Base-by-base conservation (phyloP, 2,113 vertebrate species). In the Prionailurus viverrinus region DNA sequence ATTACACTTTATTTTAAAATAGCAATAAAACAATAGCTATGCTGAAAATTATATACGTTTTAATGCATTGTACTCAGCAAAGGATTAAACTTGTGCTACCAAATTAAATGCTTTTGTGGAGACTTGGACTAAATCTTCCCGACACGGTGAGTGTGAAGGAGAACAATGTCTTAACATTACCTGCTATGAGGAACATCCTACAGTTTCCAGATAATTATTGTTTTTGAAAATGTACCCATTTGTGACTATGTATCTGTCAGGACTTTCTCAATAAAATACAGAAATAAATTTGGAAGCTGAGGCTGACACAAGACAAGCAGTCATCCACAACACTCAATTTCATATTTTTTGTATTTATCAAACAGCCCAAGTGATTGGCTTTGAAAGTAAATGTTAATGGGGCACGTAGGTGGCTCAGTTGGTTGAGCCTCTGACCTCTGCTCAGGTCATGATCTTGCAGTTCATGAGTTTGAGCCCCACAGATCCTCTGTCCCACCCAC, bases 191-290 rank as follows among this genome's bases (percentile, higher is more conserved):
- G 79, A 76, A 27, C 53, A 80, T 7, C 55, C 79, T 61, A 81
- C 92, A 82, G 78, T 91, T 76, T 91, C 23, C n/a, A 95, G 71
- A 27, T 63, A n/a, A 96, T 65, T 65, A 33, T 51, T 92, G 58
- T 68, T 63, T n/a, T 61, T 7, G 29, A 29, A 29, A 33, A 41
- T 31, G 23, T n/a, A 83, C 36, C 31, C 13, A 58, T 84, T 90
- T 89, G 41, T 63, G 58, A 85, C 68, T 45, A 55, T 74, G 14
- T 51, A 31, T 39, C 7, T 16, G 31, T 74, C 41, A 78, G 7
- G 9, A 29, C 66, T 97, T 96, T 83, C 68, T 90, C 25, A n/a
- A 55, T 82, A 92, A 97, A 93, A 96, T 31, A 51, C 39, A 93
- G 45, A 95, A 87, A 86, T 78, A 88, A 88, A 91, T 82, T 61